Evolutionary conservation across 2,797 vertebrate genomes (phyloP).

Genomic region (Tympanoctomys barrerae): DNA sequence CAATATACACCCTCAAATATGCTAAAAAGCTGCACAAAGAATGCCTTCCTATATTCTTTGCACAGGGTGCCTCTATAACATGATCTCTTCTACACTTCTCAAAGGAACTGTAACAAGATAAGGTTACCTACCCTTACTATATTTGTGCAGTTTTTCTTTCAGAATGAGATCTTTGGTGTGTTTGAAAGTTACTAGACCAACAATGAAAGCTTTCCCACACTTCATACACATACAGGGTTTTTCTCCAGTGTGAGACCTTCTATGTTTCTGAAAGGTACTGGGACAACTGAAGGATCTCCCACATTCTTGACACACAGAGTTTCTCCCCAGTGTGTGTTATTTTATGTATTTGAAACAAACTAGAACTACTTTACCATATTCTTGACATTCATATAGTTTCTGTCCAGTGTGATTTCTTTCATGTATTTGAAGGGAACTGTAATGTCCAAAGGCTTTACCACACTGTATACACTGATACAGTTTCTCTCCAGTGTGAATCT

Average conservation of each 20-base stretch:
- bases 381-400: constrained; percentile 43
- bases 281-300: constrained; percentile 56
- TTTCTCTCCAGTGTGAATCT: constrained; percentile 63
- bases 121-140: constrained; percentile 5
- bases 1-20: background rate
- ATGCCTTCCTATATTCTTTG: constrained; percentile 1
- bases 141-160: background rate
- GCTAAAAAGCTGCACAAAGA: background rate
- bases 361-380: background rate
- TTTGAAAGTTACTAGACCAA: background rate
- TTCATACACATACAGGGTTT: constrained; percentile 44
- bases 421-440: constrained; percentile 47
- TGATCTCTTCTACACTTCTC: constrained; percentile 1
- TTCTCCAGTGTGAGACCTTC: constrained; percentile 54
- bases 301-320: constrained; percentile 40
- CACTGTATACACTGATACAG: background rate
- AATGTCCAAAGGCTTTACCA: constrained; percentile 12
- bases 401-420: constrained; percentile 49
- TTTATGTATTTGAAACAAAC: constrained; percentile 17
- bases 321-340: constrained; percentile 56
- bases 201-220: constrained; percentile 46
- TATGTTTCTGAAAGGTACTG: constrained; percentile 36
- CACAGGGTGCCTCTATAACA: background rate
- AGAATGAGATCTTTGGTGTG: background rate
- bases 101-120: background rate